Conservation (phyloP, 2,113 vertebrate species). For the Rafetus swinhoei region DNA sequence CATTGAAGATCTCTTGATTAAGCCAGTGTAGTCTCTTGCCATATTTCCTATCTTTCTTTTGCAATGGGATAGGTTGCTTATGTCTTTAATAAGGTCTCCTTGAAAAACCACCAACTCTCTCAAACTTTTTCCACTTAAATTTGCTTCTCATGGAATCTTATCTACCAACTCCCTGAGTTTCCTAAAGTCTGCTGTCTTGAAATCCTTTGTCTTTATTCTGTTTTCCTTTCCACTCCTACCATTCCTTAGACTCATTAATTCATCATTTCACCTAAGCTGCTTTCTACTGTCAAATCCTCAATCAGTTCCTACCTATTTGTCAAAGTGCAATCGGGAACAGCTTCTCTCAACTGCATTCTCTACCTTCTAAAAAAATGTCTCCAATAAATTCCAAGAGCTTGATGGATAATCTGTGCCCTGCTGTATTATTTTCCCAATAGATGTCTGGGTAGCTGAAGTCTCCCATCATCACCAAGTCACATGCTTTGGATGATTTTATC, state of each 20-base stretch:
- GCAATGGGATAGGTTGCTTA: neutral
- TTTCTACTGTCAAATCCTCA: neutral
- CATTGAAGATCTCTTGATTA: neutral
- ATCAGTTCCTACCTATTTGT: neutral
- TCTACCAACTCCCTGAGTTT: neutral
- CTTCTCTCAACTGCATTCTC: neutral
- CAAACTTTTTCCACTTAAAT: neutral
- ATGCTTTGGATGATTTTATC: neutral
- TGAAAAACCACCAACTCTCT: neutral
- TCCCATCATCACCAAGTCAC: neutral
- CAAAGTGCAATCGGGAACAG: neutral
- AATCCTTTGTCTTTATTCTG: neutral
- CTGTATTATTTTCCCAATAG: neutral
- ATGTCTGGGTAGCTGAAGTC: neutral
- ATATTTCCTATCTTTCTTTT: too few species aligned
- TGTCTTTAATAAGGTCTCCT: neutral
- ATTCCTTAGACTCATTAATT: neutral
- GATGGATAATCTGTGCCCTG: neutral
- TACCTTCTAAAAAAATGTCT: neutral
- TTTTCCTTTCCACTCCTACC: neutral
- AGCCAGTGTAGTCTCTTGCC: too few species aligned
- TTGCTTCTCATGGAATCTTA: neutral
- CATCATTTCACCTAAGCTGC: neutral
- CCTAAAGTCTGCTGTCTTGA: neutral
- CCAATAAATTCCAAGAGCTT: neutral